These are phyloP conservation scores for Falco columbarius DNA, from an alignment of 2,797 vertebrate genomes.

Conservation along the genomic window DNA sequence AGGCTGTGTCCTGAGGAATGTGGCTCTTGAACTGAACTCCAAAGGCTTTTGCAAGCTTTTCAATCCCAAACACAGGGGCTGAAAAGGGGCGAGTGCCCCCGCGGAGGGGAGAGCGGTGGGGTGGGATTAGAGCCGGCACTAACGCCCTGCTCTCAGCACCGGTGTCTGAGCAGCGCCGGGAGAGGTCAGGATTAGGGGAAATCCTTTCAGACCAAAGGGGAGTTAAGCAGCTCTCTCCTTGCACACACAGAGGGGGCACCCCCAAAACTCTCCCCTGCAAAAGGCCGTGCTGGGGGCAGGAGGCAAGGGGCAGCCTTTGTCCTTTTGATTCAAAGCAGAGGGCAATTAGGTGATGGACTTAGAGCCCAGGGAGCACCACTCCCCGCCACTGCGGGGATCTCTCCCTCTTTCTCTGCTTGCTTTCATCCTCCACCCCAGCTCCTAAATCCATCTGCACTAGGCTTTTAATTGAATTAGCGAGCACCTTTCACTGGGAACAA, in stretches of 20 bases:
- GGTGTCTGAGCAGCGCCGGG: slow-evolving; percentile 29
- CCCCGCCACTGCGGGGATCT: not conserved
- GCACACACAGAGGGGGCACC: not conserved
- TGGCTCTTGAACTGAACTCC: slow-evolving; percentile 52
- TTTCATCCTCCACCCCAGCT: slow-evolving; percentile 37
- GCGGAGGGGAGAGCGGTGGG: not conserved
- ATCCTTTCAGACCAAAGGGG: slow-evolving; percentile 68
- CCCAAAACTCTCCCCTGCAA: not conserved
- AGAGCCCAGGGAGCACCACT: not conserved
- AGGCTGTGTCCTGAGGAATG: slow-evolving; percentile 51
- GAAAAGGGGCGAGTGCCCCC: slow-evolving; percentile 58
- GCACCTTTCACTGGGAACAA: slow-evolving; percentile 31
- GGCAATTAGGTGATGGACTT: slow-evolving; percentile 63
- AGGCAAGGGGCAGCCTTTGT: slow-evolving; percentile 57
- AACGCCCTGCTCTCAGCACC: not conserved
- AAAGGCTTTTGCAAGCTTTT: slow-evolving; percentile 60
- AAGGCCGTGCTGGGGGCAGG: slow-evolving; percentile 9
- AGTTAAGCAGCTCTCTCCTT: slow-evolving; percentile 36
- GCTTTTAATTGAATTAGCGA: slow-evolving; percentile 56
- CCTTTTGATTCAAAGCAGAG: slow-evolving; percentile 46
- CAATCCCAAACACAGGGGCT: slow-evolving; percentile 60
- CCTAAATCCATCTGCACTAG: slow-evolving; percentile 34
- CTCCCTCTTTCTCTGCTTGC: slow-evolving; percentile 29
- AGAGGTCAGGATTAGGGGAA: slow-evolving; percentile 73
- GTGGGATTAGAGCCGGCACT: slow-evolving; percentile 60